Evolutionary conservation across 2,888 invertebrate species (phyloP).

Genomic region (Hirtodrosophila cameraria): DNA sequence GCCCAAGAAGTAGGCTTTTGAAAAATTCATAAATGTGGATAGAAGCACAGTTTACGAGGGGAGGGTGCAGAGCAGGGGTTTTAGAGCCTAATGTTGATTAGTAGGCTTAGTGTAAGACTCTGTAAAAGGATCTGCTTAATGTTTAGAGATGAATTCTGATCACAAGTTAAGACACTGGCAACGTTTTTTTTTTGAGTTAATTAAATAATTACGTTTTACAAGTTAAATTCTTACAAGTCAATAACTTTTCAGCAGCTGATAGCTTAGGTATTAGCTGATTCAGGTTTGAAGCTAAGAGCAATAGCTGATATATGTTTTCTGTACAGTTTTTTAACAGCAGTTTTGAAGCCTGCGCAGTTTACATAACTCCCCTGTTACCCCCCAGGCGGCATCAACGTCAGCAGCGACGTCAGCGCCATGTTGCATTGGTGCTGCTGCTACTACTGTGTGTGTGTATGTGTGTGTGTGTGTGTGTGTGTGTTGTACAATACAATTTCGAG

Average conservation of each 20-base stretch:
- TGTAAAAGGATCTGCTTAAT: not conserved
- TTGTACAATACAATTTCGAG: slow-evolving; percentile 45
- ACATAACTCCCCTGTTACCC: slow-evolving; percentile 4
- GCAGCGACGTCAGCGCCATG: slow-evolving; percentile 9
- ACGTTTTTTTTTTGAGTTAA: slow-evolving; percentile 43
- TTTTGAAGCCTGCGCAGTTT: slow-evolving; percentile 21
- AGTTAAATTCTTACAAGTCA: slow-evolving; percentile 57
- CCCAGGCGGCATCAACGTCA: not conserved
- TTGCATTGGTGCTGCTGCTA: slow-evolving; percentile 1
- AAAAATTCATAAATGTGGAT: slow-evolving; percentile 41
- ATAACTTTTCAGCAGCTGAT: slow-evolving; percentile 37
- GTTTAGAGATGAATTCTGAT: slow-evolving; percentile 1
- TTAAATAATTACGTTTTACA: slow-evolving; percentile 53
- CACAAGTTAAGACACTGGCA: slow-evolving; percentile 19
- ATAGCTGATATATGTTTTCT: slow-evolving; percentile 13
- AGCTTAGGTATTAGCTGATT: not conserved
- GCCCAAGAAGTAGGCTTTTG: slow-evolving; percentile 27
- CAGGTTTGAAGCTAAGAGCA: slow-evolving; percentile 31
- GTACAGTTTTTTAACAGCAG: slow-evolving; percentile 12
- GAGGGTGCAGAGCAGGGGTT: not conserved
- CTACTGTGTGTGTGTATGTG: slow-evolving; percentile 12
- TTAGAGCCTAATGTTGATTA: slow-evolving; percentile 38
- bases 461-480: slow-evolving; percentile 12
- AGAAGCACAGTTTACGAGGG: not conserved
- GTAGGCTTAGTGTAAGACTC: slow-evolving; percentile 25